Base-by-base conservation (phyloP, 2,888 invertebrate species). In the Smittia sp. region DNA sequence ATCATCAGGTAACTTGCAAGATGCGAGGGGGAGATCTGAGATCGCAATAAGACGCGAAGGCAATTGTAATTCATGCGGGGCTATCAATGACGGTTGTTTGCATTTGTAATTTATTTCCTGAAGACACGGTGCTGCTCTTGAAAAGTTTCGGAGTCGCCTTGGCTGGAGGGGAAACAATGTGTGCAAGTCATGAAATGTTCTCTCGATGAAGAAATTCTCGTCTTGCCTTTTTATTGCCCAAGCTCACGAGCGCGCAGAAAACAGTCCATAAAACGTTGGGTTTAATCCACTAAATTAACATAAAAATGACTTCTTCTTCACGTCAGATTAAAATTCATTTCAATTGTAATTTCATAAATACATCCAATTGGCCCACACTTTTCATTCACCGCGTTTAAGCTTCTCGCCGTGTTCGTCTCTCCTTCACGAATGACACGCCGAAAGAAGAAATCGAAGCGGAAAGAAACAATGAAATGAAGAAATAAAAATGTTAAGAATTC, bases 341-440 rank as follows among this genome's bases (percentile, higher is more conserved):
- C 63, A 63, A 63, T 63, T 63, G 63, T 63, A 63, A 63, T 63
- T 63, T 63, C 63, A 63, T 63, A 63, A 63, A 63, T 58, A 58
- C 58, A 58, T 63, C 63, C 63, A 63, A 63, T 63, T 63, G 63
- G 27, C 63, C 63, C 25, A 58, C 58, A 58, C 58, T 58, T 58
- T 52, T 52, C 52, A 52, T 15, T 52, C 52, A 52, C 11, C 52
- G 52, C 52, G 15, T 52, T 58, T 22, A 58, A 22, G 15, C 46
- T 46, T 58, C 58, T 18, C 58, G 15, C 22, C 58, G n/a, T 22
- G 11, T 58, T 11, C 58, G 6, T 20, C 9, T 58, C 18, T 22
- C 18, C 1, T 13, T 58, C 58, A 58, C 18, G 58, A 58, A 58
- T 58, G 58, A 58, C 58, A 58, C 11, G 22, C 3, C 22, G 22